Percentiles rank a stretch among this genome's conserved stretches.
Conservation (phyloP, 2,113 vertebrate species). For the Brienomyrus longianalis region DNA sequence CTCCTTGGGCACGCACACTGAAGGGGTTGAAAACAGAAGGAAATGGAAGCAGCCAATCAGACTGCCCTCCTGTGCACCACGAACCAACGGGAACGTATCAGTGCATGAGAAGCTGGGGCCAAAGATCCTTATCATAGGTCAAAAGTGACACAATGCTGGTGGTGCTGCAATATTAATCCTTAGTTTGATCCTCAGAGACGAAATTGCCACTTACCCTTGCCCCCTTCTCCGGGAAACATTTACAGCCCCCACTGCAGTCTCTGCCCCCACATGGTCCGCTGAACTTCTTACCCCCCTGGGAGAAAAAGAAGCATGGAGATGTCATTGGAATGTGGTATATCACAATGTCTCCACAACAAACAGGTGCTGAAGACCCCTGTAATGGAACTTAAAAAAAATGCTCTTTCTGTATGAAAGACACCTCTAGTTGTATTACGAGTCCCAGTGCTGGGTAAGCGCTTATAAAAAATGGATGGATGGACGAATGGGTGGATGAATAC, state of each 20-base stretch:
- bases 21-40: background rate
- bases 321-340: background rate
- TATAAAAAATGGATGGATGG: background rate
- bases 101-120: background rate
- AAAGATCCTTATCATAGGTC: background rate
- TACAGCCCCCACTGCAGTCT: constrained; percentile 89
- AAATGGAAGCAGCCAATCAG: background rate
- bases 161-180: background rate
- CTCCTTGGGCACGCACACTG: background rate
- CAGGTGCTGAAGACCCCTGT: background rate
- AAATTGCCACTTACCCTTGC: constrained; percentile 73
- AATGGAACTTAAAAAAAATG: background rate
- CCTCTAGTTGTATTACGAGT: background rate
- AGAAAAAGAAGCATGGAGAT: constrained; percentile 35
- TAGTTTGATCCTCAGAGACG: background rate
- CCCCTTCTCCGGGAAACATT: constrained; percentile 95
- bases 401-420: background rate
- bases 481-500: background rate
- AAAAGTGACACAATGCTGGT: background rate
- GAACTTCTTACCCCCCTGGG: constrained; percentile 82
- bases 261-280: constrained; percentile 82
- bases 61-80: background rate
- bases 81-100: background rate
- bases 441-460: background rate
- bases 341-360: background rate